phyloP scores from a whole-genome alignment of 2,888 invertebrate species.

The Peribatodes rhomboidaria region DNA sequence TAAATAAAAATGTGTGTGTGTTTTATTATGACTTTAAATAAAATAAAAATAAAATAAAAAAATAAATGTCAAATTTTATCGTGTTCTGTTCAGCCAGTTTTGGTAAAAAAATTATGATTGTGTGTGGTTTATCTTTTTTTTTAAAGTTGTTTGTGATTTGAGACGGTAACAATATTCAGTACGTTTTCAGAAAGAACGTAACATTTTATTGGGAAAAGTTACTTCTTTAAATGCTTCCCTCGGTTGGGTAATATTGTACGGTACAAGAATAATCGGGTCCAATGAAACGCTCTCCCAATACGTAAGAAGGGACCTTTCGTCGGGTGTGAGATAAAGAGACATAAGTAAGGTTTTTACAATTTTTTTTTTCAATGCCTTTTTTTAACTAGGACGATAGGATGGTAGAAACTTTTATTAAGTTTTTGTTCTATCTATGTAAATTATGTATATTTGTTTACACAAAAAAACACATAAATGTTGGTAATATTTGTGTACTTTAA shows the following conservation, averaged over 20 bases:
- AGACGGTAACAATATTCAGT: conserved; percentile 4
- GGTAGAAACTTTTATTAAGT: too few species aligned
- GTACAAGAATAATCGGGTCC: conserved; percentile 40
- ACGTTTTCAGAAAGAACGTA: conserved; percentile 27
- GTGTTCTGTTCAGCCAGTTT: too few species aligned
- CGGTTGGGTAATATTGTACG: conserved; percentile 40
- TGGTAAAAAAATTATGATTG: too few species aligned
- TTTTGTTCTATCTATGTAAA: too few species aligned
- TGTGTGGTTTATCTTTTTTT: not conserved
- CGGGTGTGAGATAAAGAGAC: conserved; percentile 22
- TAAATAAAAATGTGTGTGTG: too few species aligned
- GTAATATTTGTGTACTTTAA: too few species aligned
- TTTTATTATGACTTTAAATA: too few species aligned
- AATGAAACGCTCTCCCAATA: conserved; percentile 41
- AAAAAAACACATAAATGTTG: too few species aligned
- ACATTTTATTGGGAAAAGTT: conserved; percentile 38
- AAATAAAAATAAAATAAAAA: too few species aligned
- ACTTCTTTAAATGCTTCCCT: conserved; percentile 37
- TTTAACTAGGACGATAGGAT: too few species aligned
- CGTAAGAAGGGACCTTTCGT: conserved; percentile 42
- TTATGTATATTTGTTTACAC: too few species aligned
- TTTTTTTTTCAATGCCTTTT: not conserved
- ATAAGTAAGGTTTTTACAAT: conserved; percentile 35
- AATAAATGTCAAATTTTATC: too few species aligned
- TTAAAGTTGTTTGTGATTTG: not conserved